Evolutionary conservation across 1,140 invertebrate species (phyloP), one percentile per base, ranked within the genome.

Genomic region (Brachionus asplanchnoidis): DNA sequence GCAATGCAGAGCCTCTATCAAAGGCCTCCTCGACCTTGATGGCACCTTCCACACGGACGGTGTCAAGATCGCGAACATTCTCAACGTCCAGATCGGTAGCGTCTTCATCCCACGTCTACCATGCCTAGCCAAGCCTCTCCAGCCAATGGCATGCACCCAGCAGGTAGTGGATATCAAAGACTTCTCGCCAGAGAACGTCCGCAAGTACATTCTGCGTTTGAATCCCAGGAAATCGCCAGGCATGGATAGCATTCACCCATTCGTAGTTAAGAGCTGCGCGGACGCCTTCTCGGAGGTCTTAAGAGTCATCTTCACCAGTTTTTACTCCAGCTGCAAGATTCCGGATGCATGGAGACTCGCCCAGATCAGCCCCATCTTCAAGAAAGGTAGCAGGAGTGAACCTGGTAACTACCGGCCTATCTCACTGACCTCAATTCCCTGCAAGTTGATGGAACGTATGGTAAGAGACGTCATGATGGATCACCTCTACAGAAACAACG

Each of bases 341-440:
- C 65, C 20, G 23, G 28, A 32, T 17, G 65, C 20, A 23, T 66
- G 65, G 65, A 66, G 65, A 66, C 65, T 26, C 20, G 17, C 65
- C 14, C 20, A 77, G 7, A 36, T 77, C 20, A 32, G 20, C 40
- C 44, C 1, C 23, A 77, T 77, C 73, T 77, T 77, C 73, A 77
- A 77, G 40, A 77, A 77, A 77, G 73, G 73, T 11, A 46, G 44
- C n/a, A 28, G 17, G 40, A 20, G 36, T 36, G 0, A 12, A 7
- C 73, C 73, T 11, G 73, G 32, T 77, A 77, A 77, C n/a, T 77
- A 77, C 73, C 14, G 73, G 2, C 32, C 36, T 28, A 46, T 77
- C 8, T 36, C 26, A 14, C n/a, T 77, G 20, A 77, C 73, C 0
- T 77, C 73, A 42, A 46, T 77, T 32, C 44, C 73, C 20, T 28